Evolutionary conservation across 2,113 vertebrate genomes (phyloP), one percentile per base, ranked within the genome.

Genomic region (Dendropsophus ebraccatus): DNA sequence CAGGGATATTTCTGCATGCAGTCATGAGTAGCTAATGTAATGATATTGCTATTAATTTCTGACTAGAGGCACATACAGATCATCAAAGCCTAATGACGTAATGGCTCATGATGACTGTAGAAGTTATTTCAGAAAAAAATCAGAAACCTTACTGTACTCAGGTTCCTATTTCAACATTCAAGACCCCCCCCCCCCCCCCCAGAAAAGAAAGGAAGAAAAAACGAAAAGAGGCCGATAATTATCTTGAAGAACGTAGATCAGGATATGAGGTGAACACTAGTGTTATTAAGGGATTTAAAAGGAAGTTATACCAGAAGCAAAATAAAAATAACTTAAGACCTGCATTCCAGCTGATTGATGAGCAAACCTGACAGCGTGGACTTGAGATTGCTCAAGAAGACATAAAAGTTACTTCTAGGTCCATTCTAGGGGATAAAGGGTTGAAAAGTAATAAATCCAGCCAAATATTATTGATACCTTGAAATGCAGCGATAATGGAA

Each of bases 221-320:
- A 30, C 4, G 12, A 49, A 73, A 45, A 73, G 21, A 19, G 41
- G 32, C 69, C 37, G 17, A 72, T 41, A 72, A 76, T 50, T 50
- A 28, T 76, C 23, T 49, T 76, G 11, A 25, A 45, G 37, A 52
- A 28, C 25, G 16, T 76, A 50, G 3, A 41, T 49, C 41, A 75
- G 73, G 41, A 28, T 75, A 50, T 47, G 37, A 72, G 41, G 70
- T n/a, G 16, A 47, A 14, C 16, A 7, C 72, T 25, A 76, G 45
- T 76, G 47, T 52, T 77, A 54, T 77, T 77, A 77, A 19, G 28
- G 74, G 47, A 54, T 77, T 77, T 52, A 77, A 54, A 52, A 76
- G 25, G 16, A 52, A 76, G 25, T 28, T 54, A 8, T 77, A 77
- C 8, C 13, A 77, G 74, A 50, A 54, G 25, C 49, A 54, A 30